These are phyloP conservation scores for Thalassoma bifasciatum DNA, from an alignment of 2,113 vertebrate genomes.

Conservation along the genomic window DNA sequence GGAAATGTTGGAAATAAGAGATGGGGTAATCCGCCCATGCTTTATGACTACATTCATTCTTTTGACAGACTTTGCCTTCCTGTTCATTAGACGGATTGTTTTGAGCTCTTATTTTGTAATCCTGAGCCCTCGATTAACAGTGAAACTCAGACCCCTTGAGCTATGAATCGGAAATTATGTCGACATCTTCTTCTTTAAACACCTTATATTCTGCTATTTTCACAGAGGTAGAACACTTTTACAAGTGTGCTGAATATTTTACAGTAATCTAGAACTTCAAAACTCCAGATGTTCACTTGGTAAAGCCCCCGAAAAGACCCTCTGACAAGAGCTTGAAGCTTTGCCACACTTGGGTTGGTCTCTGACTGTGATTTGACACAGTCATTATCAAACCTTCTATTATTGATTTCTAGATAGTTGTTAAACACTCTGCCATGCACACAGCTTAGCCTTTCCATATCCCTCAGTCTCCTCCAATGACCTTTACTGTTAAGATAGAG, in stretches of 20 bases:
- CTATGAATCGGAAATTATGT: conserved; percentile 38
- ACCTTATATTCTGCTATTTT: conserved; percentile 9
- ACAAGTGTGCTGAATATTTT: not conserved
- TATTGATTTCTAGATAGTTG: conserved; percentile 76
- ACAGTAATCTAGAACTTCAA: conserved; percentile 1
- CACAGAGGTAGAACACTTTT: conserved; percentile 18
- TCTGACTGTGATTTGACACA: conserved; percentile 55
- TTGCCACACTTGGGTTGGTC: conserved; percentile 26
- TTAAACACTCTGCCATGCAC: conserved; percentile 66
- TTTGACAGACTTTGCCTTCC: conserved; percentile 64
- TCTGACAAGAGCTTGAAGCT: conserved; percentile 23
- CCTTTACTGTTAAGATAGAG: conserved; percentile 77
- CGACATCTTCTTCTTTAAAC: conserved; percentile 40
- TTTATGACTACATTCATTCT: conserved; percentile 64
- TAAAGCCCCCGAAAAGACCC: not conserved
- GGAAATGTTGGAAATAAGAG: conserved; percentile 73
- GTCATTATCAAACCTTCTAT: conserved; percentile 66
- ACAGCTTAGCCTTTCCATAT: conserved; percentile 73
- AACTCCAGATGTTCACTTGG: conserved; percentile 10
- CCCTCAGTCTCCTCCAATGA: conserved; percentile 71
- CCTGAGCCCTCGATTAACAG: conserved; percentile 44
- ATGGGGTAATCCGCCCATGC: conserved; percentile 70
- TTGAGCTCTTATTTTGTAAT: conserved; percentile 56
- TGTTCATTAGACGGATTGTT: conserved; percentile 66
- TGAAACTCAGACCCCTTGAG: conserved; percentile 22